Evolutionary conservation across 2,113 vertebrate genomes (phyloP).

Genomic region (Thryonomys swinderianus): DNA sequence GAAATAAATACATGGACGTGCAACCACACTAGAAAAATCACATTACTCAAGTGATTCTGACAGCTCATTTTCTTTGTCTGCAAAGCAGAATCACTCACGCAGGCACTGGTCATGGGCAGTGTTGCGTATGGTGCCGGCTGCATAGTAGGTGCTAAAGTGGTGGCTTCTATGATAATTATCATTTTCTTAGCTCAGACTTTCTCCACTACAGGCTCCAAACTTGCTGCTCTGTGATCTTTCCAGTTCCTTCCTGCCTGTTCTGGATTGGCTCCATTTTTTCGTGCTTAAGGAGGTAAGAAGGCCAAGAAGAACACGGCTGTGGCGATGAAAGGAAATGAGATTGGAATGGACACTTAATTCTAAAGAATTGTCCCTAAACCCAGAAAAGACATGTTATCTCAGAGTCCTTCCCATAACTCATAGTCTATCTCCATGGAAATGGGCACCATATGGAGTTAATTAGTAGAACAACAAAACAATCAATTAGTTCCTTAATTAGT

Average conservation of each 20-base stretch:
- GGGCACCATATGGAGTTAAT: conserved; percentile 92
- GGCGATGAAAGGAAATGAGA: conserved; percentile 61
- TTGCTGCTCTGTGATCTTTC: background rate
- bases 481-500: conserved; percentile 92
- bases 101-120: fast-evolving
- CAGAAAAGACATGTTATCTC: conserved; percentile 82
- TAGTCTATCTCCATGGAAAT: conserved; percentile 90
- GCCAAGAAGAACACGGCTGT: background rate
- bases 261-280: background rate
- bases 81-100: background rate
- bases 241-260: background rate
- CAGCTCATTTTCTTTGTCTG: background rate
- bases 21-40: background rate
- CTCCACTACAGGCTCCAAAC: background rate
- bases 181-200: background rate
- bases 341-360: conserved; percentile 80
- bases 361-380: conserved; percentile 83
- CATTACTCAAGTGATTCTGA: background rate
- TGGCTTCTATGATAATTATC: background rate
- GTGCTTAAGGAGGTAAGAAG: background rate
- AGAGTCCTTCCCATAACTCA: conserved; percentile 88
- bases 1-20: background rate
- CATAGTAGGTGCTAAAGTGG: background rate
- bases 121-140: background rate
- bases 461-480: conserved; percentile 91